Base-by-base conservation (phyloP, 2,888 invertebrate genomes). In the Ptychoptera albimana region DNA sequence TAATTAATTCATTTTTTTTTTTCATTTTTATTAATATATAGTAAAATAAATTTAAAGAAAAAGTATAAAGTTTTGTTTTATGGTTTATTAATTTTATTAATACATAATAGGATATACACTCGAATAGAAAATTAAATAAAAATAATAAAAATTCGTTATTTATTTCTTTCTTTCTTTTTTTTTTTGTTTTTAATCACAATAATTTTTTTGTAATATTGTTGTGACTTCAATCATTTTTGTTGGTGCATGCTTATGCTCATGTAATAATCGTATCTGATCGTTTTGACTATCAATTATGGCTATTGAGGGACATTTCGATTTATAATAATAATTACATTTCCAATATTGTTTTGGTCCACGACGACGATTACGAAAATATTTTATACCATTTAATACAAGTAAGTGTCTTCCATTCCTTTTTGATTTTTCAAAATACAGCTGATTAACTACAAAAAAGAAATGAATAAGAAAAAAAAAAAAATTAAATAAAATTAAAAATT, bases 301-400 rank as follows among this genome's bases (percentile, higher is more conserved):
- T 41, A 66, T 65, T 10, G 66, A 61, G 8, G 66, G 66, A 49
- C 66, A 66, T 39, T 64, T 65, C 34, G 63, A 62, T 48, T 66
- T 66, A 43, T 66, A 66, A 45, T 66, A 66, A 45, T 64, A 61
- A 40, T 63, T 63, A 47, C 66, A 66, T 48, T 66, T 66, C 66
- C 66, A 65, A 47, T 66, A 66, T 50, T 66, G 66, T 32, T 62
- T 52, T 5, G 60, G 57, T 0, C 63, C 64, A 13, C 65, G 60
- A 43, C 64, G 64, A 46, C 65, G 61, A 47, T 66, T 66, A 14
- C 66, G 59, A 48, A 66, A 66, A 53, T 64, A 66, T 9, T 64
- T 56, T 47, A 64, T 63, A 8, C 65, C 65, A 52, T 66, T 64
- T 37, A 64, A 61, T 2, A 66, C 65, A 44, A 66, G 52, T 34